Conservation (phyloP, 1,140 invertebrate species). For the Drosophila bocqueti region DNA sequence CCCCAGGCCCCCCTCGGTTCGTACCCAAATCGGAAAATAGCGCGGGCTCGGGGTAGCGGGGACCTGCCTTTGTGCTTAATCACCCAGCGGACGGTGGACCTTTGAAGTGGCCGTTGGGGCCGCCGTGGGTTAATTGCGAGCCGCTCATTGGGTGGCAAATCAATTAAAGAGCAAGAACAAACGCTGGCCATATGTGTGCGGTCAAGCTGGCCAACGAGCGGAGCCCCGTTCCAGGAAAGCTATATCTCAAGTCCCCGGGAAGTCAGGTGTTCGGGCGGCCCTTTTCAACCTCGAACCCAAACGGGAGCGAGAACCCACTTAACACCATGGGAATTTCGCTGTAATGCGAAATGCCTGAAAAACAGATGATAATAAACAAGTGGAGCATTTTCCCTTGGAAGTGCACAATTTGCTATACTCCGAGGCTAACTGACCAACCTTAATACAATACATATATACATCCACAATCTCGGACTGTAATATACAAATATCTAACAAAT, state of each 20-base stretch:
- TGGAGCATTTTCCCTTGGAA: background rate
- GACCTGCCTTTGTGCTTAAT: constrained; percentile 75
- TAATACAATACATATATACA: background rate
- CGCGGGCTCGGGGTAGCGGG: background rate
- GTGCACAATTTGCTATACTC: background rate
- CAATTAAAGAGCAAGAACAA: constrained; percentile 64
- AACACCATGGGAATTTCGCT: constrained; percentile 58
- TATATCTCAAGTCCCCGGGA: constrained; percentile 11
- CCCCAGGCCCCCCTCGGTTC: constrained; percentile 11
- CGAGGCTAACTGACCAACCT: background rate
- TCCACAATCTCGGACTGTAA: background rate
- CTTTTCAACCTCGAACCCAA: constrained; percentile 8
- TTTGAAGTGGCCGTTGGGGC: constrained; percentile 52
- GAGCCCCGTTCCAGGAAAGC: constrained; percentile 43
- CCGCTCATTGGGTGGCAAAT: constrained; percentile 81
- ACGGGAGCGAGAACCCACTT: constrained; percentile 22
- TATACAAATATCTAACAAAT: background rate
- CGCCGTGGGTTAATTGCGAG: constrained; percentile 76
- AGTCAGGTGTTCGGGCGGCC: constrained; percentile 17
- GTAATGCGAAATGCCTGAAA: constrained; percentile 46
- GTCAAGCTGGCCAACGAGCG: constrained; percentile 19
- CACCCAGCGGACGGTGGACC: constrained; percentile 68
- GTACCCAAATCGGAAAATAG: constrained; percentile 62
- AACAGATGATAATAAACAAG: constrained; percentile 17
- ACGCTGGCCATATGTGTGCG: constrained; percentile 9